These are phyloP conservation scores for Grus americana DNA, from an alignment of 2,113 vertebrate genomes.

Conservation along the genomic window DNA sequence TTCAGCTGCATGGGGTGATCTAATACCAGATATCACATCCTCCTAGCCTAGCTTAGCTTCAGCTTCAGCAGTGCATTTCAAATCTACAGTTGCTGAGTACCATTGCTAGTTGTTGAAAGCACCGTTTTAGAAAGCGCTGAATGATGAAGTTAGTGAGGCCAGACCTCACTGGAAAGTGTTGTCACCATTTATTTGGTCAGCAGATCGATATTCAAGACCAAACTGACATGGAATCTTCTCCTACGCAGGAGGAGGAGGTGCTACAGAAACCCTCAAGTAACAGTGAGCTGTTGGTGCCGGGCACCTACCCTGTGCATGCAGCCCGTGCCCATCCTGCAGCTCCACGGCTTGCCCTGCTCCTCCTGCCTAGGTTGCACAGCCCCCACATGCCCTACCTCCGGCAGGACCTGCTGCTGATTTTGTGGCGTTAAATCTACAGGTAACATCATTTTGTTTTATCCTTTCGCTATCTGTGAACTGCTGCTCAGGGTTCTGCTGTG, in stretches of 20 bases:
- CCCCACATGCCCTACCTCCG: background rate
- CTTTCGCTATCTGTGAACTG: background rate
- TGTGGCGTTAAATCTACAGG: background rate
- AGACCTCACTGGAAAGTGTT: background rate
- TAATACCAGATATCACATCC: background rate
- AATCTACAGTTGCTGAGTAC: background rate
- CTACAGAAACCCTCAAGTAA: background rate
- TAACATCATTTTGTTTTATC: background rate
- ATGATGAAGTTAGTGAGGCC: background rate
- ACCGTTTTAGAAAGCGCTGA: fast-evolving
- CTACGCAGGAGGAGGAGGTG: background rate
- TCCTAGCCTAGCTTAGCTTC: background rate
- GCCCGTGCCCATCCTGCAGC: fast-evolving
- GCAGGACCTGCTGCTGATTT: background rate
- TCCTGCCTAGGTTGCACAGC: fast-evolving
- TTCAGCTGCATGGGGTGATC: fast-evolving
- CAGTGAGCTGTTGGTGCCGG: background rate
- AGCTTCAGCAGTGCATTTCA: background rate
- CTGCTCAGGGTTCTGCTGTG: background rate
- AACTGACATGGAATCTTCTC: background rate
- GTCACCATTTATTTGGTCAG: background rate
- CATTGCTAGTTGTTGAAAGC: fast-evolving
- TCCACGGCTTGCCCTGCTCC: fast-evolving
- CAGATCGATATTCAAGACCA: background rate
- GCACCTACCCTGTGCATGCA: background rate